Conservation (phyloP, 2,113 vertebrate species). For the Chitala chitala region DNA sequence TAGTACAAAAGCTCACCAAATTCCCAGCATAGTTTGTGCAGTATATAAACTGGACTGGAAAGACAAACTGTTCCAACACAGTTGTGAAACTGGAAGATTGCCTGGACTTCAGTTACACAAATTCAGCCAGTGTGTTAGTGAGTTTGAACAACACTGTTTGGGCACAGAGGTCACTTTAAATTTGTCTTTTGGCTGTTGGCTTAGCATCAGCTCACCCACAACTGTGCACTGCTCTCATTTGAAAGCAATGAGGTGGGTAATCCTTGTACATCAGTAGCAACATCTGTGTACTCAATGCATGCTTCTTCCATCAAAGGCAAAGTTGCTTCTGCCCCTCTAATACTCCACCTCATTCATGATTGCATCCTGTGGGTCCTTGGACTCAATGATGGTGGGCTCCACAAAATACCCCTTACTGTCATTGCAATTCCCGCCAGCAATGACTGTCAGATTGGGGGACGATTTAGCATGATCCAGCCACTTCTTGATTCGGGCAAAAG, state of each 20-base stretch:
- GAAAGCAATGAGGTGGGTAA: no score
- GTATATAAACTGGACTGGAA: neutral
- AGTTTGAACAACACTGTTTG: neutral
- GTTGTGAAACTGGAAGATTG: no score
- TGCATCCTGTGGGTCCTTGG: conserved; percentile 73
- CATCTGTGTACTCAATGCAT: no score
- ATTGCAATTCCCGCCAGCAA: conserved; percentile 79
- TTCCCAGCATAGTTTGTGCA: neutral
- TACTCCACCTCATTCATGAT: conserved; percentile 83
- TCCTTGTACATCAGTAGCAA: no score
- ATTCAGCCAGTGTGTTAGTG: no score
- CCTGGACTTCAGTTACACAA: no score
- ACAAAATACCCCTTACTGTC: conserved; percentile 76
- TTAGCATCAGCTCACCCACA: neutral
- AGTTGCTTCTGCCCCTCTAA: neutral
- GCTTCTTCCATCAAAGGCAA: no score
- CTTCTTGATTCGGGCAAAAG: conserved; percentile 74
- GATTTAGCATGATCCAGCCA: conserved; percentile 74
- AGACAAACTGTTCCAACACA: no score
- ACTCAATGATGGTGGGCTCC: conserved; percentile 84
- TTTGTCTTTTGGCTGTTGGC: neutral
- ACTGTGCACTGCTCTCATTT: no score
- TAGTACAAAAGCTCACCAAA: no score
- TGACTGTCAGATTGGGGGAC: conserved; percentile 69
- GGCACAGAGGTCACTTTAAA: no score